Evolutionary conservation across 2,113 vertebrate genomes (phyloP), one percentile per base, ranked within the genome.

Genomic region (Gnathonemus longibarbis): DNA sequence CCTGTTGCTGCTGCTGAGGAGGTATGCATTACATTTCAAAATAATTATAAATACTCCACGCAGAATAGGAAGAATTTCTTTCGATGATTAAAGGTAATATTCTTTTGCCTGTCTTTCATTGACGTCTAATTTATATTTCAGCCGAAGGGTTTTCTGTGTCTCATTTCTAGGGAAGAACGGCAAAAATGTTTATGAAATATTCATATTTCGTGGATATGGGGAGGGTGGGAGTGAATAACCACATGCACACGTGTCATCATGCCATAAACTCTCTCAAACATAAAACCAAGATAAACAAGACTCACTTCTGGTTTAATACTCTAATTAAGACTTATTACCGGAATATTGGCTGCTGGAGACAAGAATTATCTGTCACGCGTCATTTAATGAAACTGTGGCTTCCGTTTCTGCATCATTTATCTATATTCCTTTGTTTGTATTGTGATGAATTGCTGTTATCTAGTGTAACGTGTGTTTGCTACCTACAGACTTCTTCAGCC

Each of bases 31-130:
- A 83, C 49, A 88, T 74, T 86, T 89, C 85, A 90, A 92, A 90
- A 89, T 90, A 92, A 90, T 90, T 91, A 91, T 90, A 89, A 88
- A 87, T 88, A 90, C 45, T 85, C 48, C 83, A 74, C 80, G 84
- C 90, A 52, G 53, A 83, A 83, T 89, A 89, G 89, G 56, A 89
- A 86, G 88, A 86, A 90, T 91, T 90, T 92, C 90, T 88, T 87
- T 62, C 84, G 52, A 58, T 70, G 83, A 83, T 90, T 91, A 89
- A 84, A 84, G 90, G 88, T 90, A 91, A 88, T 90, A 90, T 80
- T 80, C 85, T 52, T 48, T 88, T 49, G 46, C 85, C 89, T 56
- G 83, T 89, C 80, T 83, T 92, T 90, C 52, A 91, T 85, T 83
- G 70, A 21, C 56, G 3, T 88, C 48, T 90, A 74, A 90, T 88